Conservation (phyloP, 2,797 vertebrate species). For the Emys orbicularis region DNA sequence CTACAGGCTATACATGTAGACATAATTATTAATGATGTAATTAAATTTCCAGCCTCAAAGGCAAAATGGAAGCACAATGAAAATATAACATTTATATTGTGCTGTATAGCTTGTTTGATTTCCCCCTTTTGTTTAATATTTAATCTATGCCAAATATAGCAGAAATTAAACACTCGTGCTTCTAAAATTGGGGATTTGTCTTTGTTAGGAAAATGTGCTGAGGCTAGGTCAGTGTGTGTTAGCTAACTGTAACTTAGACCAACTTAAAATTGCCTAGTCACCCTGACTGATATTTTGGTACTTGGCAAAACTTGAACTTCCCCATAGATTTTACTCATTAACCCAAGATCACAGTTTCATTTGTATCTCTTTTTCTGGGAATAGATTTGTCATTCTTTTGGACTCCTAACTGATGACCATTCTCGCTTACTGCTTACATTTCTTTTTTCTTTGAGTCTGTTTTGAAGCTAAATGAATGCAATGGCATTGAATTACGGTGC, state of each 20-base stretch:
- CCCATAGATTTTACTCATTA: not conserved
- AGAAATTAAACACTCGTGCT: conserved; percentile 50
- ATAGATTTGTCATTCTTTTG: not conserved
- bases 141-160: conserved; percentile 65
- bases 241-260: conserved; percentile 45
- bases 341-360: not conserved
- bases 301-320: not conserved
- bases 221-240: conserved; percentile 29
- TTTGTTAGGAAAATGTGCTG: conserved; percentile 44
- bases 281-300: not conserved
- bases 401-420: not conserved
- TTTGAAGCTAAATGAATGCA: not conserved
- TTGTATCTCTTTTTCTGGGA: not conserved
- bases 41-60: conserved; percentile 75
- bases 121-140: conserved; percentile 51
- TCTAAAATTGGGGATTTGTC: conserved; percentile 52
- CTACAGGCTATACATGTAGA: conserved; percentile 53
- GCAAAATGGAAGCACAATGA: conserved; percentile 56
- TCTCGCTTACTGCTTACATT: not conserved
- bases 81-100: conserved; percentile 72
- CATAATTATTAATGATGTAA: conserved; percentile 79
- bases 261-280: not conserved
- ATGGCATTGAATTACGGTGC: not conserved
- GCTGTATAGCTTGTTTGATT: conserved; percentile 62
- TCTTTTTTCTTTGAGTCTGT: not conserved